Evolutionary conservation across 1,140 invertebrate genomes (phyloP).

Genomic region (Carposina sasakii): DNA sequence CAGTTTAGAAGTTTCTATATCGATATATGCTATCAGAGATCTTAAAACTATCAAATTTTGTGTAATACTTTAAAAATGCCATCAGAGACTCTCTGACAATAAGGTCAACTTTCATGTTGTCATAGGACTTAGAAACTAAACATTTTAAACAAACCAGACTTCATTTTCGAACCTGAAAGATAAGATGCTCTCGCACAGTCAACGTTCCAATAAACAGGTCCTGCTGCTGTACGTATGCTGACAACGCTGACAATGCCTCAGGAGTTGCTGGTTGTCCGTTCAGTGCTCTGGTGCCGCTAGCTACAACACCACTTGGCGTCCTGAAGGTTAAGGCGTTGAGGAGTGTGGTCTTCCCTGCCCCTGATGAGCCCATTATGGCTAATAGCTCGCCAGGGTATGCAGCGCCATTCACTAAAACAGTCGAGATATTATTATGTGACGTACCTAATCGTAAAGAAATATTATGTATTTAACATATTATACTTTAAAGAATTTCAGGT

Average conservation of each 20-base stretch:
- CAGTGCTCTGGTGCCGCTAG: slow-evolving; percentile 80
- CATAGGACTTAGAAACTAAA: no score
- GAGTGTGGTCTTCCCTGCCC: slow-evolving; percentile 96
- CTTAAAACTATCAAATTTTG: no score
- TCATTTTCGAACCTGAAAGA: slow-evolving; percentile 80
- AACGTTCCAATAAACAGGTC: slow-evolving; percentile 95
- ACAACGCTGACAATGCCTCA: slow-evolving; percentile 82
- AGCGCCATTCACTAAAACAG: slow-evolving; percentile 83
- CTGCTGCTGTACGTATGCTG: slow-evolving; percentile 96
- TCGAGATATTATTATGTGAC: no score
- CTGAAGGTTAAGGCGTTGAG: slow-evolving; percentile 92
- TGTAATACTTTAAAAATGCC: no score
- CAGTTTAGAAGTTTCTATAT: no score
- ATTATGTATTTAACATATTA: no score
- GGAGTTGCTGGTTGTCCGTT: slow-evolving; percentile 81
- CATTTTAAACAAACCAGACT: no score
- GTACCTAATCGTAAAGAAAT: neutral
- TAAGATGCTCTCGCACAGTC: slow-evolving; percentile 92
- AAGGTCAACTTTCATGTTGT: no score
- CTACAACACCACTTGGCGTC: slow-evolving; percentile 76
- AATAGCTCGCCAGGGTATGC: slow-evolving; percentile 92
- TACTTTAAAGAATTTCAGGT: no score
- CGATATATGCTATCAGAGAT: no score
- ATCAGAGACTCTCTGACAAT: no score
- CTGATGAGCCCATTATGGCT: slow-evolving; percentile 95